Percentiles rank a stretch among this genome's conserved stretches.
Evolutionary conservation across 2,888 invertebrate species (phyloP).

Genomic region (Ptilodon capucinus): DNA sequence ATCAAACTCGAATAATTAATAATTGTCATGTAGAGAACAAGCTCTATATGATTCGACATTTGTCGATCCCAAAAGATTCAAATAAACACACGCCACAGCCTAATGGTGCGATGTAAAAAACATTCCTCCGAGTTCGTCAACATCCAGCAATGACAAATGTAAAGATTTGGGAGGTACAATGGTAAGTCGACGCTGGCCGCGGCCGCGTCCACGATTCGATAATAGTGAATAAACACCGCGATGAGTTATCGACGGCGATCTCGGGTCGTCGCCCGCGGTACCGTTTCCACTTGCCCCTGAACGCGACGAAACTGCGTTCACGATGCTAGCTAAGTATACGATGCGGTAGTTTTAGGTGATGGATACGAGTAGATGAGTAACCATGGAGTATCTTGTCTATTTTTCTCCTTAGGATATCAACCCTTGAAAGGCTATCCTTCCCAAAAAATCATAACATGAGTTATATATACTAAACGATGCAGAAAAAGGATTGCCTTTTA

Average conservation of each 20-base stretch:
- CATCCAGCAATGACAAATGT: constrained; percentile 35
- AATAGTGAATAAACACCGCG: constrained; percentile 79
- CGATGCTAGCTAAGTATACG: constrained; percentile 32
- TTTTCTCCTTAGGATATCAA: too few species aligned
- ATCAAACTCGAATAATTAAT: too few species aligned
- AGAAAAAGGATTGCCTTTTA: too few species aligned
- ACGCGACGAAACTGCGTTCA: constrained; percentile 66
- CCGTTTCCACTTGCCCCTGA: constrained; percentile 79
- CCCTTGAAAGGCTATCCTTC: too few species aligned
- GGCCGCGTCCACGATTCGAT: constrained; percentile 46
- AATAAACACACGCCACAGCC: constrained; percentile 5
- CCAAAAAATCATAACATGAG: too few species aligned
- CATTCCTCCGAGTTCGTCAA: constrained; percentile 31
- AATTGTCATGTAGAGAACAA: background rate
- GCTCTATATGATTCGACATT: background rate
- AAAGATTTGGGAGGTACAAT: constrained; percentile 30
- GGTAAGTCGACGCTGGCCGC: constrained; percentile 25
- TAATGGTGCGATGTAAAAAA: constrained; percentile 10
- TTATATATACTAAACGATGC: too few species aligned
- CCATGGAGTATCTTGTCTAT: too few species aligned
- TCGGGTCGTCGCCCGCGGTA: constrained; percentile 80
- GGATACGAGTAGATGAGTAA: too few species aligned
- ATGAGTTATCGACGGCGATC: constrained; percentile 78
- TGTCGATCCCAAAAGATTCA: background rate
- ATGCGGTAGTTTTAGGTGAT: constrained; percentile 43